phyloP scores from a whole-genome alignment of 1,140 invertebrate genomes.

The Drosophila bocki region DNA sequence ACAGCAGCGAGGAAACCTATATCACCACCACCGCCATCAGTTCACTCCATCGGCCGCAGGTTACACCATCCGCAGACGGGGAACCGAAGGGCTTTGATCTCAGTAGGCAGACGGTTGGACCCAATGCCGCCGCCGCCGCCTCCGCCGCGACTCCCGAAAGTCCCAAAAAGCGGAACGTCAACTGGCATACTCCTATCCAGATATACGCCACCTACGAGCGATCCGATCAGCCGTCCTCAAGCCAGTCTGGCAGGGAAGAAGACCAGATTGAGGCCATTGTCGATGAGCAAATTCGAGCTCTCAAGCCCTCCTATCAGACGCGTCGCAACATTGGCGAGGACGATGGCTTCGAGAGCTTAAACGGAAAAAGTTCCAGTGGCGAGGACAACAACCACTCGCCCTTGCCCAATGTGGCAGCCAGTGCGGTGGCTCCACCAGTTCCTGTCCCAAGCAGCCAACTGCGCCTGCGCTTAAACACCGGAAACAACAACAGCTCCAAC shows the following conservation, averaged over 20 bases:
- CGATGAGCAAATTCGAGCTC: background rate
- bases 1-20: constrained; percentile 54
- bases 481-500: constrained; percentile 1
- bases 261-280: background rate
- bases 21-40: constrained; percentile 60
- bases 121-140: constrained; percentile 10
- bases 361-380: constrained; percentile 92
- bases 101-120: constrained; percentile 26
- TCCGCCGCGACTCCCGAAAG: constrained; percentile 42
- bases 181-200: constrained; percentile 82
- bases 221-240: constrained; percentile 55
- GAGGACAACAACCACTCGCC: constrained; percentile 86
- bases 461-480: constrained; percentile 66
- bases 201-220: constrained; percentile 70
- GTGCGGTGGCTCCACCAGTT: background rate
- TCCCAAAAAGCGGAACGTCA: constrained; percentile 83
- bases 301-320: constrained; percentile 31
- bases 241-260: constrained; percentile 22
- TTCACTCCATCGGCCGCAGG: constrained; percentile 13
- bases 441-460: constrained; percentile 52
- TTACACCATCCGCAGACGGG: constrained; percentile 14
- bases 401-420: constrained; percentile 32
- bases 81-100: constrained; percentile 46
- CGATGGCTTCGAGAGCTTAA: constrained; percentile 94
- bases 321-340: constrained; percentile 87